Evolutionary conservation across 2,113 vertebrate species (phyloP), one percentile per base, ranked within the genome.

Genomic region (Heteronetta atricapilla): DNA sequence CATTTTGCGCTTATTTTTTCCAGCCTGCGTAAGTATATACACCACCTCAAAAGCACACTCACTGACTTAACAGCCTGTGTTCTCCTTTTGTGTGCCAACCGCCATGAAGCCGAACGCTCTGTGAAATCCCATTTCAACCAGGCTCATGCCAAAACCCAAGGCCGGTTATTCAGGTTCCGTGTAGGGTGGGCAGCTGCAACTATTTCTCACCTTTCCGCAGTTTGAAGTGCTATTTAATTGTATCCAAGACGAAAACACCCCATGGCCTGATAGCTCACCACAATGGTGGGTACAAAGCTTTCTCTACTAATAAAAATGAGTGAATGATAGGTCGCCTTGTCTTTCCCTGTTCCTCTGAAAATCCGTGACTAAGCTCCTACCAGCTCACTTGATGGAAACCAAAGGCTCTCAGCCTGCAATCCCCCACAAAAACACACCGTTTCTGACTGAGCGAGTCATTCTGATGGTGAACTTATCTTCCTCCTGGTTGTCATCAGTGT

Each of bases 91-190:
- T 6, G 26, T 21, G 33, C 42, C 33, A 52, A 11, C 60, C 2
- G 2, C 50, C 25, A 13, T 0, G 3, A 13, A 31, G 10, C 3
- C 1, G 0, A 64, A 44, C 15, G 67, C 55, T 60, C n/a, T 36
- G 11, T 0, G 2, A 40, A 34, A 66, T 33, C 46, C 34, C 67
- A 62, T 5, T 58, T 86, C 63, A 15, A 3, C 17, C 44, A 81
- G 44, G 10, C 56, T 69, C 50, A 21, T 4, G 6, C 18, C 67
- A 69, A 88, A 90, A 50, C 17, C 36, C 28, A 13, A 70, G 56
- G 28, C 42, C 73, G 20, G 70, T 66, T 63, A 21, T 31, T 88
- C 23, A 29, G 21, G 76, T 55, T 66, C 68, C 67, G 46, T n/a
- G 20, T 4, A 66, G 36, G 23, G 9, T 62, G 58, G 48, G 36